Evolutionary conservation across 2,888 invertebrate genomes (phyloP), one percentile per base, ranked within the genome.

Genomic region (Sturmia bella): DNA sequence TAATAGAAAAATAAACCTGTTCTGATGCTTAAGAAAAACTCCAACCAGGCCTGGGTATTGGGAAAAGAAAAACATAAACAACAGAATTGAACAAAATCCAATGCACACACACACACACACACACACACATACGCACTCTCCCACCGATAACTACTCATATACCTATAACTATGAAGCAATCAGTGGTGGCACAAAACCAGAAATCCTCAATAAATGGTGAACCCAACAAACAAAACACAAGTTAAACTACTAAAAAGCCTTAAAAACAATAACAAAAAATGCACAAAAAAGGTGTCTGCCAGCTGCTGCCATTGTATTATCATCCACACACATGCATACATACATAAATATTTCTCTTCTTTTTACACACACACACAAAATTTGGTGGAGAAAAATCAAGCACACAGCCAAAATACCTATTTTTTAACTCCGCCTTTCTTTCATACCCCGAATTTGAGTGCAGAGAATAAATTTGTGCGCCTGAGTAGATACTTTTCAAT

Each of bases 341-440:
- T n/a, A n/a, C n/a, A n/a, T n/a, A n/a, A n/a, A n/a, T 15, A 27
- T 27, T 3, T 27, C 37, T 52, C n/a, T 50, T 32, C 4, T 50
- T 50, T 3, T n/a, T 39, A 15, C 11, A 13, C 2, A 19, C 6
- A 12, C 11, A 9, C 37, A 54, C 32, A 64, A 63, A 56, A 73
- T 63, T 56, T 64, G 15, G 11, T 54, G 52, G 41, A 61, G 13
- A 50, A 61, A 63, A 56, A 52, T 68, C 64, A 78, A 72, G 45
- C 75, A 78, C 59, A 24, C 9, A 32, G 9, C 32, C 5, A 32
- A 5, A 32, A 32, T 9, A 54, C 39, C 37, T 69, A 7, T 81
- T 21, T 19, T 56, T 81, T 68, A 84, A 84, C 87, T 86, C 87
- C 87, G 87, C 87, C 87, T 81, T 63, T 85, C 48, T 80, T 84